These are phyloP conservation scores for Pangasius larnaudii DNA, from an alignment of 2,797 vertebrate genomes.

Conservation along the genomic window DNA sequence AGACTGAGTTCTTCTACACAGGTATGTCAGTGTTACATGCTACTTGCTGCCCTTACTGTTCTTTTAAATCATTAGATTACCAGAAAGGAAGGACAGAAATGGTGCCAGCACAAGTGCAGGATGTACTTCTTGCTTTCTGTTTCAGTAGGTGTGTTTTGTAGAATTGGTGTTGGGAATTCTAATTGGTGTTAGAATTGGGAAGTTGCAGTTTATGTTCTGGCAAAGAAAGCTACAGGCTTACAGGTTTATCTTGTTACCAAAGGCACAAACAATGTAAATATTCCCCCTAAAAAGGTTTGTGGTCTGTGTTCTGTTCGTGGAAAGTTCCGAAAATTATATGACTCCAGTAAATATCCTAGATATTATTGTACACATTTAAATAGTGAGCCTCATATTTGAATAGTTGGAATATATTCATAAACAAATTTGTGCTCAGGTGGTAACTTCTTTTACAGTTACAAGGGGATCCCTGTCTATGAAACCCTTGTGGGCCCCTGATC, in stretches of 20 bases:
- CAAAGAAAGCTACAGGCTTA: not conserved
- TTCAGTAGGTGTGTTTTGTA: not conserved
- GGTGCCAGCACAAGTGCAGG: not conserved
- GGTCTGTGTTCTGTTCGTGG: not conserved
- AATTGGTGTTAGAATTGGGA: not conserved
- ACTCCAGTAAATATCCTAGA: no score
- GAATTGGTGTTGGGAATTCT: not conserved
- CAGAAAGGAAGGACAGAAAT: not conserved
- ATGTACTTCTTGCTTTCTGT: not conserved
- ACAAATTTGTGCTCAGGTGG: no score
- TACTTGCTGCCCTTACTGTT: no score
- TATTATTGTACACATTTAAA: no score
- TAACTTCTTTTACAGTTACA: no score
- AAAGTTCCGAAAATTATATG: no score
- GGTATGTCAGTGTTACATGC: conserved; percentile 69
- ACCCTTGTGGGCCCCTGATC: no score
- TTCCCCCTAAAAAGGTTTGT: not conserved
- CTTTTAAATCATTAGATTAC: not conserved
- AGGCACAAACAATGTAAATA: not conserved
- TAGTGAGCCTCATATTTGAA: no score
- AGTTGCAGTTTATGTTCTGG: not conserved
- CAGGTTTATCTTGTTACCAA: not conserved
- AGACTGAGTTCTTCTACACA: conserved; percentile 90
- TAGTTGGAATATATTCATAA: no score
- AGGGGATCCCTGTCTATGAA: no score